Evolutionary conservation across 2,888 invertebrate species (phyloP).

Genomic region (Phyllotreta cruciferae): DNA sequence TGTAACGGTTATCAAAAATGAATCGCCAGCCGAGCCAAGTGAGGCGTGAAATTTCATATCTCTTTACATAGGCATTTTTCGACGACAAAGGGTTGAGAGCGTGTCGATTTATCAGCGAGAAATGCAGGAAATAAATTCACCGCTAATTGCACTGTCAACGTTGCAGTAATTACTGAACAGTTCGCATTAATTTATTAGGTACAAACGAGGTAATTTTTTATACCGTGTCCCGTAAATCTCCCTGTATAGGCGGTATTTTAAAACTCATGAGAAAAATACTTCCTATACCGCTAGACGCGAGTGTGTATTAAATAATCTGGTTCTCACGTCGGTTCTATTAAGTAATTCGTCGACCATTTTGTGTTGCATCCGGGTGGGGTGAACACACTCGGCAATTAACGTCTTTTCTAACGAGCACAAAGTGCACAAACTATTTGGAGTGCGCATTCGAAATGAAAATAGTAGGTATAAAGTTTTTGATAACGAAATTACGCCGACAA

Average conservation of each 20-base stretch:
- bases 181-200: too few relatives aligned
- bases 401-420: conserved; percentile 21
- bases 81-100: neutral
- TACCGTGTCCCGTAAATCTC: too few relatives aligned
- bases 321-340: conserved; percentile 41
- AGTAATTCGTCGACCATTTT: conserved; percentile 36
- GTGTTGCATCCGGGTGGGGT: conserved; percentile 45
- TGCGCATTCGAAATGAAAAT: neutral
- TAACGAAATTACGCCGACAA: too few relatives aligned
- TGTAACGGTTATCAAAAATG: conserved; percentile 18
- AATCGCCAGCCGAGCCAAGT: conserved; percentile 8
- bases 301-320: conserved; percentile 3
- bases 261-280: neutral
- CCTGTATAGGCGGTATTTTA: neutral
- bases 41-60: conserved; percentile 18
- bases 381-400: conserved; percentile 25
- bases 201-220: too few relatives aligned
- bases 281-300: conserved; percentile 4
- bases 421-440: conserved; percentile 4
- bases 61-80: neutral
- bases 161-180: too few relatives aligned
- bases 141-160: too few relatives aligned
- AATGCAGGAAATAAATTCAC: too few relatives aligned
- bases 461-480: neutral
- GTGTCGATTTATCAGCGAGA: too few relatives aligned